Base-by-base conservation (phyloP, 2,797 vertebrate genomes). In the Clarias pachynema region DNA sequence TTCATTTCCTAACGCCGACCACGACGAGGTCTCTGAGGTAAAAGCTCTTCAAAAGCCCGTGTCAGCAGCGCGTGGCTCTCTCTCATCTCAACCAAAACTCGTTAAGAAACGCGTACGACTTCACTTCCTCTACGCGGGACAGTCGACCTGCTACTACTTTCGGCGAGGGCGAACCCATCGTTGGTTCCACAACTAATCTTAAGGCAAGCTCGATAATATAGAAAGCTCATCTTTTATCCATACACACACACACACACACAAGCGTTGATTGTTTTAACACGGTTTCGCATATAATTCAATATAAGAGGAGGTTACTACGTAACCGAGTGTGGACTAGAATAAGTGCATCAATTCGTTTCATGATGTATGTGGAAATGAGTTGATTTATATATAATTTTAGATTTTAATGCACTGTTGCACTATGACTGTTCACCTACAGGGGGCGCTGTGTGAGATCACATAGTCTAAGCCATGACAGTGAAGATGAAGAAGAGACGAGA, bases 181-280 rank as follows among this genome's bases (percentile, higher is more conserved):
- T 87, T 92, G 87, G 82, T 88, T 91, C 83, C 89, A 93, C 89
- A 18, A 93, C 82, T 88, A 92, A 93, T 92, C 91, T 89, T 96
- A 96, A 96, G 95, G 95, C 95, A 95, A 93, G 94, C 93, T 89
- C 92, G 90, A 90, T 92, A 89, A 90, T 94, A 95, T 92, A 94
- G 92, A 88, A 89, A 91, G 87, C 66, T 68, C 85, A 81, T 84
- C 90, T 78, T 77, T 80, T 92, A 94, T 93, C 91, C 93, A 89
- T 72, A 87, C 79, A 83, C 89, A 87, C 72, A 69, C 88, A 82
- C 65, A 89, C 79, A 88, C 74, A 88, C 77, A 90, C 74, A 88
- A 75, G 49, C 81, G 83, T 87, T 82, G 91, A 88, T 88, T 89
- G 88, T 90, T 83, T 85, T 83, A 75, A 62, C 86, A 88, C 90